Evolutionary conservation across 2,113 vertebrate genomes (phyloP).

Genomic region (Tragelaphus strepsiceros): DNA sequence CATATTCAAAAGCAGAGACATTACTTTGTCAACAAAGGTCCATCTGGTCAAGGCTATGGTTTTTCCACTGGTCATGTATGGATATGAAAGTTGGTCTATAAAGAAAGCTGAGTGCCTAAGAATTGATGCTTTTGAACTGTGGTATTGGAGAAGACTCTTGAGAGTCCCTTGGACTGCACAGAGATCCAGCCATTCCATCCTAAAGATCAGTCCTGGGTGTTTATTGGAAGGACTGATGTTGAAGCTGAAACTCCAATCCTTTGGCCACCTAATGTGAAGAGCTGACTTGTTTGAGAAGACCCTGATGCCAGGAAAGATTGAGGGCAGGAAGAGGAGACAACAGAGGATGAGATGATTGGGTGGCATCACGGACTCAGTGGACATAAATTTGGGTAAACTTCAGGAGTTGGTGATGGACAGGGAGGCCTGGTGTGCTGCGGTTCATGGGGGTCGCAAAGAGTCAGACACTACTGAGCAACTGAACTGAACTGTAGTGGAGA

Average conservation of each 20-base stretch:
- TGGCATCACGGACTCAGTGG: not conserved
- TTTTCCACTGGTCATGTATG: not conserved
- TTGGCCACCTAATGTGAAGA: not conserved
- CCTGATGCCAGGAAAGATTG: not conserved
- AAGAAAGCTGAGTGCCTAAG: not conserved
- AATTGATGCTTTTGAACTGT: not conserved
- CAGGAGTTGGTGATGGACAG: not conserved
- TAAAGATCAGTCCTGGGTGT: not conserved
- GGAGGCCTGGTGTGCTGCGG: not conserved
- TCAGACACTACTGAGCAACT: not conserved
- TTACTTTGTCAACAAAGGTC: not conserved
- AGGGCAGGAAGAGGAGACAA: not conserved
- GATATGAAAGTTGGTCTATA: not conserved
- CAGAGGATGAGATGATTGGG: not conserved
- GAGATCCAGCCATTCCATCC: not conserved
- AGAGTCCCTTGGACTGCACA: not conserved
- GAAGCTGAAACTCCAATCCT: not conserved
- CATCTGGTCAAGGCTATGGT: not conserved
- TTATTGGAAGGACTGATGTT: not conserved
- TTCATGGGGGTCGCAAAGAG: not conserved
- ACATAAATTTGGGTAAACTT: not conserved
- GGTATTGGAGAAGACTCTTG: not conserved
- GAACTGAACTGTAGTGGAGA: not conserved
- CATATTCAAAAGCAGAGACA: not conserved
- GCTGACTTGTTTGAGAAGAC: not conserved